Evolutionary conservation across 2,888 invertebrate genomes (phyloP).

Genomic region (Podotricha telesiphe): DNA sequence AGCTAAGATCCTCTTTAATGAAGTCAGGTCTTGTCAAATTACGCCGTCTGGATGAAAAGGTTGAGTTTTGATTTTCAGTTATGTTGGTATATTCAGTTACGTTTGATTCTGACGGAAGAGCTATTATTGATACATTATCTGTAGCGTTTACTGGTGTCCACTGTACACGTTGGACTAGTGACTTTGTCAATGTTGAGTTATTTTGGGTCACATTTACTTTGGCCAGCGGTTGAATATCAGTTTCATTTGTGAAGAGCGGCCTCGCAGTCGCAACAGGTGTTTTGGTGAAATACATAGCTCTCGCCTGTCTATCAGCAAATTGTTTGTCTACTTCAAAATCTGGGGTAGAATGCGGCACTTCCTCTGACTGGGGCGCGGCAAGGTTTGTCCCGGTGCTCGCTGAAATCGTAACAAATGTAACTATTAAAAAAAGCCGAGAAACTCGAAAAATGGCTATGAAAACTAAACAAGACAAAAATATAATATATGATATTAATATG

Average conservation of each 20-base stretch:
- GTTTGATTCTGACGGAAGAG: conserved; percentile 56
- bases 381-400: conserved; percentile 60
- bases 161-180: conserved; percentile 56
- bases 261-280: conserved; percentile 54
- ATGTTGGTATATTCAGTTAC: conserved; percentile 54
- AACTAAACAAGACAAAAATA: no score
- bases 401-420: conserved; percentile 52
- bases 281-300: conserved; percentile 75
- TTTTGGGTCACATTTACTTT: conserved; percentile 30
- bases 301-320: conserved; percentile 61
- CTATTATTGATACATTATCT: conserved; percentile 50
- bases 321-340: conserved; percentile 55
- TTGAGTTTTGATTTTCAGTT: conserved; percentile 64
- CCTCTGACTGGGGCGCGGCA: conserved; percentile 72
- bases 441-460: no score
- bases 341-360: conserved; percentile 57
- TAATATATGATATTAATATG: no score
- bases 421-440: not conserved
- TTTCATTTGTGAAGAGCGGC: conserved; percentile 50
- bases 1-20: conserved; percentile 62
- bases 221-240: conserved; percentile 53
- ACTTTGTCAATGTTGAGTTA: conserved; percentile 47
- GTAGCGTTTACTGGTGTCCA: conserved; percentile 65
- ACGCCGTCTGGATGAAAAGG: conserved; percentile 60
- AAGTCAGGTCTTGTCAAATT: conserved; percentile 69